These are phyloP conservation scores for Aphaenogaster floridana DNA, from an alignment of 1,140 invertebrate genomes.

Conservation along the genomic window DNA sequence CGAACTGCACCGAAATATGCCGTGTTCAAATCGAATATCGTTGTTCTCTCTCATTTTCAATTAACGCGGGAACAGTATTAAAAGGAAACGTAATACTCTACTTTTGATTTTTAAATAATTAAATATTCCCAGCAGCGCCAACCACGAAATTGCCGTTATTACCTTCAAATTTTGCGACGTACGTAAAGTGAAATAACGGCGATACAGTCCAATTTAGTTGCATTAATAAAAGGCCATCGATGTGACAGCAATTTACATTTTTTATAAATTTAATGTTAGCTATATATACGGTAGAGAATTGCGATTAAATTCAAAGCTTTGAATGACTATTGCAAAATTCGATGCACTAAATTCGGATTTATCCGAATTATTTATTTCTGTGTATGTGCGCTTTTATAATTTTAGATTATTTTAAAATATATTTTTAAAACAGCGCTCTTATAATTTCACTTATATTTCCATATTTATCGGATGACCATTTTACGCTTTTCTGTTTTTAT, in stretches of 20 bases:
- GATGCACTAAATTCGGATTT: not conserved
- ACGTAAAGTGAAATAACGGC: not conserved
- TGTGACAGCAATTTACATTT: not conserved
- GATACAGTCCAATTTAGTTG: conserved; percentile 15
- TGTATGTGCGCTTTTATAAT: not conserved
- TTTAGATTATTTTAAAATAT: not conserved
- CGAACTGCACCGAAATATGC: not conserved
- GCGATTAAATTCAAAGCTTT: not conserved
- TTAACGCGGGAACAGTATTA: conserved; percentile 12
- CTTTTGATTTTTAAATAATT: conserved; percentile 48
- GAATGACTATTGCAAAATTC: not conserved
- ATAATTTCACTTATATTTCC: not conserved
- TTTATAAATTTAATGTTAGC: not conserved
- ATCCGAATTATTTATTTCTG: not conserved
- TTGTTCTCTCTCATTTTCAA: conserved; percentile 40
- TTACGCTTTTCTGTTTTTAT: not conserved
- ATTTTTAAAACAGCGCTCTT: not conserved
- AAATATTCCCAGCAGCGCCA: not conserved
- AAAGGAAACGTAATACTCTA: conserved; percentile 23
- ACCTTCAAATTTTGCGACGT: not conserved
- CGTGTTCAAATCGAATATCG: conserved; percentile 7
- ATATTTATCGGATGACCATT: not conserved
- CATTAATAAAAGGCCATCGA: not conserved
- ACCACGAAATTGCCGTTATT: conserved; percentile 14
- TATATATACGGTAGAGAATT: not conserved